These are phyloP conservation scores for Eristalis tenax DNA, from an alignment of 2,888 invertebrate genomes.

Conservation along the genomic window DNA sequence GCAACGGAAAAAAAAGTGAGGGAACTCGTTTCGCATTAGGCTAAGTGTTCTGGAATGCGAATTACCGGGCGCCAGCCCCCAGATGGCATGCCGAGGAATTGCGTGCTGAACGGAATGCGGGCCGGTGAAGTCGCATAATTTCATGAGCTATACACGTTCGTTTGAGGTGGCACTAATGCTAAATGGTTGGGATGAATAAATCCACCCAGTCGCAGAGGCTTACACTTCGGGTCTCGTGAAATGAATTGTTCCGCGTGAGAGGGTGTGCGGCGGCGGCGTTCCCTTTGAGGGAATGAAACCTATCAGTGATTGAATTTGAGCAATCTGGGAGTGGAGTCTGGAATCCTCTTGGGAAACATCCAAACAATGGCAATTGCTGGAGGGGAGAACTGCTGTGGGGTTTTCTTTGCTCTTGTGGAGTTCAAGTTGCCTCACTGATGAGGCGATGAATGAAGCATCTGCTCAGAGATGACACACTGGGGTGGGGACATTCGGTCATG, in stretches of 20 bases:
- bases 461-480: no score
- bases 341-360: background rate
- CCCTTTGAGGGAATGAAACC: background rate
- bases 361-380: background rate
- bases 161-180: slow-evolving; percentile 13
- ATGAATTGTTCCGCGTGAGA: background rate
- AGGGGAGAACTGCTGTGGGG: background rate
- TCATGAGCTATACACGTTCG: background rate
- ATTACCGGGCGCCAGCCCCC: background rate
- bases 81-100: background rate
- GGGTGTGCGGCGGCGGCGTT: background rate
- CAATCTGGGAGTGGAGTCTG: background rate
- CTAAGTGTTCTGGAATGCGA: slow-evolving; percentile 27
- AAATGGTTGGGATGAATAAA: slow-evolving; percentile 20
- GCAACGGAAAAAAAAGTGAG: background rate
- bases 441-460: no score
- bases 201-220: slow-evolving; percentile 7
- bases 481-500: no score
- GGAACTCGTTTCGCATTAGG: slow-evolving; percentile 20
- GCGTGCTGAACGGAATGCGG: background rate
- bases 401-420: no score
- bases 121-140: background rate
- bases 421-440: no score
- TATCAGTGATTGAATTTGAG: background rate
- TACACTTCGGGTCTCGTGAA: background rate